These are phyloP conservation scores for Cryptotis parvus DNA, from an alignment of 2,113 vertebrate genomes.

Conservation along the genomic window DNA sequence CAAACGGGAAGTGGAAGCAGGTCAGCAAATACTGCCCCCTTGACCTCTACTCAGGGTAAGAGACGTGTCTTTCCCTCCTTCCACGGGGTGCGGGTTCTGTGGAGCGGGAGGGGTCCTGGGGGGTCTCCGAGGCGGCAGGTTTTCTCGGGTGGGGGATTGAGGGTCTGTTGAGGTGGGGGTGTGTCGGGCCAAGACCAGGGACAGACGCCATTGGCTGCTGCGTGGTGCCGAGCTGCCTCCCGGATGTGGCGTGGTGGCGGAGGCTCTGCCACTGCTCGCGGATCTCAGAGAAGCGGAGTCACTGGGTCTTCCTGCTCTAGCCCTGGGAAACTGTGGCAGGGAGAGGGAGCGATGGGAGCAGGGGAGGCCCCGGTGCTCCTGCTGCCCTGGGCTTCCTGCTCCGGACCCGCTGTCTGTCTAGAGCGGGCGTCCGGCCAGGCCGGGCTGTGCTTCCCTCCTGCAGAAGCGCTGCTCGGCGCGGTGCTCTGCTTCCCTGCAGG, in stretches of 20 bases:
- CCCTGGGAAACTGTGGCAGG: background rate
- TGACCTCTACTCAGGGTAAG: constrained; percentile 99
- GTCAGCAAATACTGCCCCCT: constrained; percentile 97
- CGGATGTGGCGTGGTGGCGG: background rate
- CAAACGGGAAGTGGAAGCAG: constrained; percentile 96
- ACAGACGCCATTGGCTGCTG: background rate
- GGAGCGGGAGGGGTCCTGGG: background rate
- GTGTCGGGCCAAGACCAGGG: background rate
- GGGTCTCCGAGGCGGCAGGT: background rate
- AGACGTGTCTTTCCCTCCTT: background rate
- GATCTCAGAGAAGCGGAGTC: background rate
- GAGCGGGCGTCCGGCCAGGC: background rate
- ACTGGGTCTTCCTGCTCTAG: background rate
- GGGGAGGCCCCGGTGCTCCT: background rate
- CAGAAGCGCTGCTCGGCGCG: too few relatives aligned
- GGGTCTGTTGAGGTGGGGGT: too few relatives aligned
- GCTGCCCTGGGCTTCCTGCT: background rate
- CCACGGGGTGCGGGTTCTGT: background rate
- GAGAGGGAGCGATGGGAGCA: background rate
- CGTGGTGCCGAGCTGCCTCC: too few relatives aligned
- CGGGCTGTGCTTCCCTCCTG: background rate
- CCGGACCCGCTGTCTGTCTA: too few relatives aligned
- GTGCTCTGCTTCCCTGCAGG: background rate
- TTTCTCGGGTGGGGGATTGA: background rate
- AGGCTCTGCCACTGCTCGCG: too few relatives aligned